These are phyloP conservation scores for Sapayoa aenigma DNA, from an alignment of 2,113 vertebrate genomes.

Conservation along the genomic window DNA sequence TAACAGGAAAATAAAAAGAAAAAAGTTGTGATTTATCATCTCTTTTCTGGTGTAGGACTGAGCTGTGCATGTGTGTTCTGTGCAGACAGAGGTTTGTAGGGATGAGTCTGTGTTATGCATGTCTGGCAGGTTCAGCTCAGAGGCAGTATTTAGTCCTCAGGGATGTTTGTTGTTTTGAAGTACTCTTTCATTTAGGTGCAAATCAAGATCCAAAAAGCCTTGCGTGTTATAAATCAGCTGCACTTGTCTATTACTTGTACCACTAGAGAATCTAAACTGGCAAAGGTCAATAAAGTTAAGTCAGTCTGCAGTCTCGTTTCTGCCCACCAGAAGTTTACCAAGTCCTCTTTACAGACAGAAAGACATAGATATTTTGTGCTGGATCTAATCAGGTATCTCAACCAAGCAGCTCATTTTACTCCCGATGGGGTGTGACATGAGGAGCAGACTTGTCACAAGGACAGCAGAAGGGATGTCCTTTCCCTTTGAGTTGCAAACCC, in stretches of 20 bases:
- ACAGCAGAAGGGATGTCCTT: background rate
- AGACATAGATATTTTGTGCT: accelerated
- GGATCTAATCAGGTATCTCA: background rate
- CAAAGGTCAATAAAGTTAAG: background rate
- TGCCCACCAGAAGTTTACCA: background rate
- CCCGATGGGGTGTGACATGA: background rate
- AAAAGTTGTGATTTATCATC: background rate
- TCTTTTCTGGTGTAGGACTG: background rate
- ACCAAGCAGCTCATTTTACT: background rate
- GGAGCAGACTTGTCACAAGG: background rate
- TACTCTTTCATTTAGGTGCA: conserved; percentile 64
- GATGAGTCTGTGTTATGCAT: conserved; percentile 11
- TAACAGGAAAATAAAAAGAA: conserved; percentile 4
- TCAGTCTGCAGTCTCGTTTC: background rate
- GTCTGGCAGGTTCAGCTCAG: conserved; percentile 35
- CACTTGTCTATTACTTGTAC: background rate
- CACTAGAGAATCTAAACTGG: background rate
- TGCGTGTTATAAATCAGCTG: background rate
- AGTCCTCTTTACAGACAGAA: background rate
- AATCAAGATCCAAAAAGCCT: conserved; percentile 38
- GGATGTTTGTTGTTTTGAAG: conserved; percentile 13
- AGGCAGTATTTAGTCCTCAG: conserved; percentile 47
- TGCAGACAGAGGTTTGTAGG: background rate
- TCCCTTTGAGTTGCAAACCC: background rate
- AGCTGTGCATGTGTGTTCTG: background rate